Evolutionary conservation across 2,888 invertebrate genomes (phyloP), one percentile per base, ranked within the genome.

Genomic region (Rhogogaster chlorosoma): DNA sequence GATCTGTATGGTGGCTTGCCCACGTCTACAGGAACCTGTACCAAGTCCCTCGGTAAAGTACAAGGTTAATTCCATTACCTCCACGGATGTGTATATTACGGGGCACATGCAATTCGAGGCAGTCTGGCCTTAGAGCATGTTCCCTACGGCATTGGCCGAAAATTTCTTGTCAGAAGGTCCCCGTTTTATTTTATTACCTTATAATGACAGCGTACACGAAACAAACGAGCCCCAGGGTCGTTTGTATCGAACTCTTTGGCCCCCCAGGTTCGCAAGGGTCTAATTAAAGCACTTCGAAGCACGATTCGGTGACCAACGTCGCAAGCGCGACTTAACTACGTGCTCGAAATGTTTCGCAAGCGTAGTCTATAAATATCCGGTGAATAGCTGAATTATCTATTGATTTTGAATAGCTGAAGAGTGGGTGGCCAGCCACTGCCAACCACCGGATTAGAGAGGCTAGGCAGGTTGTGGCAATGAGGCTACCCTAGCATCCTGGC

Each of bases 391-490:
- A 92, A 92, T 92, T 91, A 92, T 92, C 91, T 92, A 92, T 93
- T 91, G 92, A 92, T 92, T 92, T 90, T 90, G 91, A 92, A 91
- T 90, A 91, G 91, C 88, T 90, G 89, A 86, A 82, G 73, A 83
- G 64, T 32, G 83, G 67, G 32, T 83, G 70, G 83, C 67, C 67
- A 70, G 70, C 42, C 83, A 83, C 67, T 45, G 61, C 83, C 83
- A 67, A 70, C 89, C 90, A 90, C 91, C 88, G 92, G 92, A 92
- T 92, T 92, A 92, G 91, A 89, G 89, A 89, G 91, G 91, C 91
- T 91, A 91, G 83, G 92, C 90, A 91, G 92, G 90, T 91, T 92
- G 90, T 89, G 92, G 91, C 91, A 91, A 92, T 92, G 92, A 92
- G 91, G 91, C 92, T 90, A 90, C 90, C 91, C 92, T 91, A 92